Conservation (phyloP, 2,797 vertebrate species). For the Paguma larvata region DNA sequence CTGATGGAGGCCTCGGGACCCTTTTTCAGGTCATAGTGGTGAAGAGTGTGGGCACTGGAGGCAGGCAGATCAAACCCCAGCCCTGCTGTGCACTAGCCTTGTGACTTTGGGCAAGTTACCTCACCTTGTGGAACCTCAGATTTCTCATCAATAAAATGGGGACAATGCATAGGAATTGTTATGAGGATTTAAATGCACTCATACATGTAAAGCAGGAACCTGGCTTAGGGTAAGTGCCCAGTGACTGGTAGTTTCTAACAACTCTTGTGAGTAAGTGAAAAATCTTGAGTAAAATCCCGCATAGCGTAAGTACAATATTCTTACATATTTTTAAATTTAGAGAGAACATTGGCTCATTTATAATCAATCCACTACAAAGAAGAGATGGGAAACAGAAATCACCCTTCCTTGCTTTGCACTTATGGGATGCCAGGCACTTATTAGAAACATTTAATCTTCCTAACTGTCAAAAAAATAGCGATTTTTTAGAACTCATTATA, state of each 20-base stretch:
- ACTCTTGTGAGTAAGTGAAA: not conserved
- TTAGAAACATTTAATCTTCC: constrained; percentile 48
- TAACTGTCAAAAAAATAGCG: not conserved
- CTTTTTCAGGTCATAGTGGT: not conserved
- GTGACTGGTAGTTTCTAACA: not conserved
- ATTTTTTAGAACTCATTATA: constrained; percentile 26
- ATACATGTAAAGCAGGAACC: not conserved
- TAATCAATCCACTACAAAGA: constrained; percentile 8
- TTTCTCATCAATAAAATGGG: not conserved
- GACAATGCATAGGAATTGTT: not conserved
- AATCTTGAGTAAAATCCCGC: not conserved
- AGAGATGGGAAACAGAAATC: not conserved
- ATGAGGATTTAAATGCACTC: not conserved
- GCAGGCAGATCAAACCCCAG: not conserved
- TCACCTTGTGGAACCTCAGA: not conserved
- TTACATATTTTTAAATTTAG: constrained; percentile 10
- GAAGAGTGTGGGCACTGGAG: not conserved
- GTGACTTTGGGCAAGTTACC: not conserved
- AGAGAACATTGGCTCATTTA: constrained; percentile 24
- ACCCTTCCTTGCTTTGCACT: not conserved
- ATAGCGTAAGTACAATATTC: not conserved
- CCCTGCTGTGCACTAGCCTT: not conserved
- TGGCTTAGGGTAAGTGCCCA: not conserved
- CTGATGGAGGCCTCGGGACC: not conserved
- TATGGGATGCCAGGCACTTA: not conserved